phyloP scores from a whole-genome alignment of 2,113 vertebrate genomes.

The Petrocephalus zakoni region DNA sequence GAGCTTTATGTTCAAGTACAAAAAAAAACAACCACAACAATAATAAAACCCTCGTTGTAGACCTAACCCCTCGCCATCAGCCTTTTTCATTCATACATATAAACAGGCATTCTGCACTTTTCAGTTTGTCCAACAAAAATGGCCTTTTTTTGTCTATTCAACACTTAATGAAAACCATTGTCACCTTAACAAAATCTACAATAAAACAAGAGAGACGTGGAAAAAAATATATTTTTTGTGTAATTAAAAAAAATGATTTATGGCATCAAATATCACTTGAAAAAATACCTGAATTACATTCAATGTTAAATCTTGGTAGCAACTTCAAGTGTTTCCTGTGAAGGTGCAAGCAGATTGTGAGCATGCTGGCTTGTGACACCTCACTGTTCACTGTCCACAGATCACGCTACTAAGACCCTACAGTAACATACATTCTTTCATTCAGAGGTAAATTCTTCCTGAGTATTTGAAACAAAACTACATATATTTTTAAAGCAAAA shows the following conservation, averaged over 20 bases:
- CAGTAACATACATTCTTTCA: constrained; percentile 78
- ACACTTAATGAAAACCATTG: constrained; percentile 64
- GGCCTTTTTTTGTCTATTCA: constrained; percentile 56
- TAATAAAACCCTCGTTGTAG: not conserved
- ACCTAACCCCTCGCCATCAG: no score
- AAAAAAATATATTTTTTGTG: constrained; percentile 61
- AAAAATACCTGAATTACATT: constrained; percentile 89
- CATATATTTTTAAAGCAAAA: constrained; percentile 64
- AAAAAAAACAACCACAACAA: not conserved
- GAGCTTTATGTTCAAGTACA: not conserved
- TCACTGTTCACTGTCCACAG: constrained; percentile 41
- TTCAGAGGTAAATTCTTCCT: constrained; percentile 96
- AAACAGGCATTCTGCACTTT: not conserved
- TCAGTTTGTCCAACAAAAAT: constrained; percentile 73
- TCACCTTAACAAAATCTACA: constrained; percentile 69
- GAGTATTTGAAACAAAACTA: constrained; percentile 86
- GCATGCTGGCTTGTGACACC: constrained; percentile 52
- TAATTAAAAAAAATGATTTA: constrained; percentile 69
- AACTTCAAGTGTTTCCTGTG: constrained; percentile 80
- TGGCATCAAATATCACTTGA: constrained; percentile 73
- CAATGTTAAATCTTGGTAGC: constrained; percentile 81
- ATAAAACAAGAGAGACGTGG: constrained; percentile 59
- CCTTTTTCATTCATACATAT: not conserved
- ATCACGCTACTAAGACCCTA: constrained; percentile 62
- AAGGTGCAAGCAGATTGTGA: constrained; percentile 56